Conservation (phyloP, 2,113 vertebrate genomes). For the Pelecanoides urinatrix region DNA sequence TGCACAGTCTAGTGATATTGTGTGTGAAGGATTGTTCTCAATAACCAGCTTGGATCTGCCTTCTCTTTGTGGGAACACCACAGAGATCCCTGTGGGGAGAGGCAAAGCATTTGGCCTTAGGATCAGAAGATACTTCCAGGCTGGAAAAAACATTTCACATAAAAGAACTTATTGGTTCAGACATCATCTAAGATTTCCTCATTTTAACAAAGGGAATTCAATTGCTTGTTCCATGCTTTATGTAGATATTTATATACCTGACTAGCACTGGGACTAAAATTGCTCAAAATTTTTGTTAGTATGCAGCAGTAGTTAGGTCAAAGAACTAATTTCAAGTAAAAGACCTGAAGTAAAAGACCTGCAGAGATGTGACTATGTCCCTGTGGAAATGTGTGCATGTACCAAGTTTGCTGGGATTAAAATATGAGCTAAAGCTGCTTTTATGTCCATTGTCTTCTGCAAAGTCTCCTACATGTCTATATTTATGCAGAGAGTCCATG, state of each 20-base stretch:
- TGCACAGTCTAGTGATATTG: rapidly evolving
- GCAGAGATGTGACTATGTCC: not conserved
- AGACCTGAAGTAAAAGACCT: not conserved
- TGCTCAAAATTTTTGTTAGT: not conserved
- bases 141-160: not conserved
- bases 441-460: not conserved
- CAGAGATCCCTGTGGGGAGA: not conserved
- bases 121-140: not conserved
- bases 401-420: not conserved
- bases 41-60: not conserved
- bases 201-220: not conserved
- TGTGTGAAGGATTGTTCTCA: not conserved
- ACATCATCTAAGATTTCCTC: not conserved
- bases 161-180: not conserved
- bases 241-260: not conserved
- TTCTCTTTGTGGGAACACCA: not conserved
- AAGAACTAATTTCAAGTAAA: not conserved
- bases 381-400: not conserved
- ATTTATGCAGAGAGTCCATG: not conserved
- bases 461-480: not conserved
- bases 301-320: not conserved
- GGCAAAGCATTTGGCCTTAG: not conserved
- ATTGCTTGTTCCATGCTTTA: not conserved
- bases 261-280: not conserved
- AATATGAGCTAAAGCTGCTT: not conserved